Evolutionary conservation across 2,113 vertebrate genomes (phyloP), one percentile per base, ranked within the genome.

Genomic region (Pteruthius melanotis): DNA sequence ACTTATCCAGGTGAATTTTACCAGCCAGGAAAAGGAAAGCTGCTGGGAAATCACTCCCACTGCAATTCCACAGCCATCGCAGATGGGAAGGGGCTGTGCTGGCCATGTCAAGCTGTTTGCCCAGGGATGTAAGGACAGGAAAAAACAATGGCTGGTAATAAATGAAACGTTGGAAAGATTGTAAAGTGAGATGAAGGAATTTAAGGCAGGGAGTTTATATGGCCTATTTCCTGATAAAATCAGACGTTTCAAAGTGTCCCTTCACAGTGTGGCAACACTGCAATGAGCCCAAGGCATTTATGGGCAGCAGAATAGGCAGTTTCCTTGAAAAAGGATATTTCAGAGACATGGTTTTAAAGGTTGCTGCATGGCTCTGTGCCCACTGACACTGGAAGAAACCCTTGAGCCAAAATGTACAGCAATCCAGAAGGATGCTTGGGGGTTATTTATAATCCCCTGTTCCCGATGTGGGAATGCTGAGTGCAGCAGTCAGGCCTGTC

Each of bases 191-290:
- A 78, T 75, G 27, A 63, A 92, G 88, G 94, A 78, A 86, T 91
- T 70, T 26, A 71, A 61, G 92, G 90, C 78, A 81, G 85, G 83
- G 86, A 66, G n/a, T 92, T 95, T 86, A 77, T 83, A 42, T 44
- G 71, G 56, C 24, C 56, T 5, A 37, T 78, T 95, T 94, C 79
- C 94, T 90, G 90, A 93, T 94, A 77, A 86, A 94, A 74, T 81
- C 35, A 47, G 87, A 15, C 4, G 1, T 87, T 95, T 94, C 94
- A 93, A 96, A 96, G 87, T 8, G 17, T 77, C 79, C 54, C 70
- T 79, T 8, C 10, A 26, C 30, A 1, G 27, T 49, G 78, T 56
- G 89, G 78, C 91, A 72, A 79, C 8, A 86, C 20, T 63, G 80
- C 11, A 49, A 61, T 5, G 26, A 84, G 40, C 68, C 15, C 2